phyloP scores from a whole-genome alignment of 2,888 invertebrate species.

The Lithophane ornitopus region DNA sequence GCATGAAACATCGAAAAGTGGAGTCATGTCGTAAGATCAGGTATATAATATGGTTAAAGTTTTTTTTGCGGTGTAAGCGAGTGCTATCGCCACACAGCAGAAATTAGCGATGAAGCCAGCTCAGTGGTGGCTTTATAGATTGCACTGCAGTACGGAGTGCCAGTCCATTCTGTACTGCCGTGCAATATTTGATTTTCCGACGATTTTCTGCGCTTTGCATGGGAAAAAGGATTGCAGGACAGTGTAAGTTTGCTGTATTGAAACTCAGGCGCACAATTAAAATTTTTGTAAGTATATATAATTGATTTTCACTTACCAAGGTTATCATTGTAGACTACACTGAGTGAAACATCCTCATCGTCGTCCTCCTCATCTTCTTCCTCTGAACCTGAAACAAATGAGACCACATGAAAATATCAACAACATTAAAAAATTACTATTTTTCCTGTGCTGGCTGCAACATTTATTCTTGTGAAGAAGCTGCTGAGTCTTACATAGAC shows the following conservation, averaged over 20 bases:
- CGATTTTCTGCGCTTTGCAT: too few relatives aligned
- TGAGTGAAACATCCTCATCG: slow-evolving; percentile 92
- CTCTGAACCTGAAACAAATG: slow-evolving; percentile 86
- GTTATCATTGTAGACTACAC: slow-evolving; percentile 93
- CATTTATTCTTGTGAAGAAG: slow-evolving; percentile 39
- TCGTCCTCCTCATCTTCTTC: slow-evolving; percentile 92
- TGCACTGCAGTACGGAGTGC: too few relatives aligned
- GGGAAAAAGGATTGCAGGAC: not conserved
- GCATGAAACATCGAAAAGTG: not conserved
- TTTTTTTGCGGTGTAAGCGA: not conserved
- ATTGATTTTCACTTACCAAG: slow-evolving; percentile 86
- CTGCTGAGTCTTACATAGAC: slow-evolving; percentile 30
- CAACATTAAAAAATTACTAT: not conserved
- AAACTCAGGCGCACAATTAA: not conserved
- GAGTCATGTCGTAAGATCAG: not conserved
- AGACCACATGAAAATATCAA: slow-evolving; percentile 6
- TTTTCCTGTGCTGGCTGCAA: too few relatives aligned
- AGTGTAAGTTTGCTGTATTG: not conserved
- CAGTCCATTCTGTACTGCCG: too few relatives aligned
- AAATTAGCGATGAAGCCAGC: not conserved
- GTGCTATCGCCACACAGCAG: not conserved
- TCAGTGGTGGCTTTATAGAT: too few relatives aligned
- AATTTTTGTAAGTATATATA: not conserved
- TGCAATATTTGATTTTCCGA: too few relatives aligned
- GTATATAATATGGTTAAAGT: not conserved